Evolutionary conservation across 2,888 invertebrate genomes (phyloP).

Genomic region (Pyrocoelia pectoralis): DNA sequence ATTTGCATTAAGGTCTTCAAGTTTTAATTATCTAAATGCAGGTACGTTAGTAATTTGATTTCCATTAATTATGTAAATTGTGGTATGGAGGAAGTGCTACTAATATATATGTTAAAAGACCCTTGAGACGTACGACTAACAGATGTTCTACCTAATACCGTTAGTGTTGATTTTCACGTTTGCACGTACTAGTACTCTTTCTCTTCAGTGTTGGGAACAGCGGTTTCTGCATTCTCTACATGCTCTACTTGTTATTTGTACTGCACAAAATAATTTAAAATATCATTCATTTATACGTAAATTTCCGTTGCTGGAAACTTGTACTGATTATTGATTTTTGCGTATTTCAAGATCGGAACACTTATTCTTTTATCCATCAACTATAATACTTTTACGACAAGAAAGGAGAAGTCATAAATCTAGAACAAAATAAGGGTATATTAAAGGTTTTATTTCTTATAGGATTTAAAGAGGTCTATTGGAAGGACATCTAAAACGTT

Average conservation of each 20-base stretch:
- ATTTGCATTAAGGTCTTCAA: too few species aligned
- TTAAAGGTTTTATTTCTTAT: slow-evolving; percentile 1
- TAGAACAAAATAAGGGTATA: background rate
- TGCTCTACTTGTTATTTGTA: slow-evolving; percentile 24
- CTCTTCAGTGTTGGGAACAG: slow-evolving; percentile 21
- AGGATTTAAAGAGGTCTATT: background rate
- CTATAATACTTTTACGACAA: background rate
- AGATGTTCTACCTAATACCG: slow-evolving; percentile 37
- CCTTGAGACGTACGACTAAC: slow-evolving; percentile 36
- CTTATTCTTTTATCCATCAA: background rate
- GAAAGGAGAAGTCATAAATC: background rate
- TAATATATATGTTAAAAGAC: slow-evolving; percentile 28
- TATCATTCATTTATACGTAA: too few species aligned
- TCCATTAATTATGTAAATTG: slow-evolving; percentile 33
- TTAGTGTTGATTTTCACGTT: slow-evolving; percentile 37
- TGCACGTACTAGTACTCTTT: slow-evolving; percentile 27
- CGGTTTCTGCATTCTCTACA: slow-evolving; percentile 33
- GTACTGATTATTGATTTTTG: background rate
- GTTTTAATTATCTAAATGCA: slow-evolving; percentile 19
- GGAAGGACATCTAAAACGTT: background rate
- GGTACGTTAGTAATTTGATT: slow-evolving; percentile 19
- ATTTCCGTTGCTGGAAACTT: too few species aligned
- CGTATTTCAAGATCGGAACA: background rate
- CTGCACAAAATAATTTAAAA: background rate
- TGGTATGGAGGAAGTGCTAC: slow-evolving; percentile 20